Conservation (phyloP, 2,113 vertebrate genomes). For the Rhynchopsitta pachyrhyncha region DNA sequence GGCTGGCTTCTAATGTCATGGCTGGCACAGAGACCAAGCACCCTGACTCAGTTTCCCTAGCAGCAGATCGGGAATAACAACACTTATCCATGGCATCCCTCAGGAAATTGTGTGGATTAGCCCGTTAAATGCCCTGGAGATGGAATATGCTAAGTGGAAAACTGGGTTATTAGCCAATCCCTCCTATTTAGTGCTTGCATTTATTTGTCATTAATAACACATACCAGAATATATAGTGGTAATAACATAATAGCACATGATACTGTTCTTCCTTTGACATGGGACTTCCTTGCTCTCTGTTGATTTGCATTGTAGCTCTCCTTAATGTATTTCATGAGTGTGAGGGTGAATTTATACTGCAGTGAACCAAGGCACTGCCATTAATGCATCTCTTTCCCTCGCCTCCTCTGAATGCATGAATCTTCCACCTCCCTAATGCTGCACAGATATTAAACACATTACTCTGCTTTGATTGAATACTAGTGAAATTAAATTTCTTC, state of each 20-base stretch:
- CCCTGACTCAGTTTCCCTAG: background rate
- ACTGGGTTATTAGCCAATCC: background rate
- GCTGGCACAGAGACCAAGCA: background rate
- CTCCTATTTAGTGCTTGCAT: background rate
- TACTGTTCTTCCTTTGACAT: background rate
- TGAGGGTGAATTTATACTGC: background rate
- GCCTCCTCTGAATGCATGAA: constrained; percentile 46
- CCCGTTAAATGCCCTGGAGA: background rate
- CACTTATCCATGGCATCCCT: background rate
- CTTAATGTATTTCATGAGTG: background rate
- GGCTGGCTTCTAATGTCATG: background rate
- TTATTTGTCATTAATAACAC: background rate
- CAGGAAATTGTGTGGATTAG: background rate
- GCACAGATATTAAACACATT: constrained; percentile 75
- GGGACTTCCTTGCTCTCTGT: background rate
- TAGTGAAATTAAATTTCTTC: constrained; percentile 56
- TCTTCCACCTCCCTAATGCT: constrained; percentile 46
- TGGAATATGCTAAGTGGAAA: background rate
- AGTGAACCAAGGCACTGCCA: background rate
- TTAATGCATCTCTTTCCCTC: constrained; percentile 29
- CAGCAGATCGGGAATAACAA: background rate
- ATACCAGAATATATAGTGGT: background rate
- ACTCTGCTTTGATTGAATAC: constrained; percentile 70
- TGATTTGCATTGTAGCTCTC: constrained; percentile 31
- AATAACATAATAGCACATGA: background rate